A percentile compares a stretch with the other conserved stretches of the same genome.
Conservation (phyloP, 1,140 invertebrate species). For the Papilio aristodemus region DNA sequence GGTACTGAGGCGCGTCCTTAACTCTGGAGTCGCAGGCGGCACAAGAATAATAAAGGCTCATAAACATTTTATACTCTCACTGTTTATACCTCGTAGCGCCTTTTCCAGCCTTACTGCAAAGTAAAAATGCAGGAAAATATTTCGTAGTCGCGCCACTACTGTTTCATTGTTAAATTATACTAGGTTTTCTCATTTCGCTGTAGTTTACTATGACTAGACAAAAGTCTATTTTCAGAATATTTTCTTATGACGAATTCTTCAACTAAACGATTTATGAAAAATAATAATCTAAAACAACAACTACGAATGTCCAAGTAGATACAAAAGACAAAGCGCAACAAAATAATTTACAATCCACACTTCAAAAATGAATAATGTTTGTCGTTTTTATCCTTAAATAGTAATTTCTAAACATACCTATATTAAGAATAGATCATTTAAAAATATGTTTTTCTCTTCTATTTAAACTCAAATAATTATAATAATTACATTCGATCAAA, state of each 20-base stretch:
- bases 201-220: no score
- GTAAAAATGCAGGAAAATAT: constrained; percentile 37
- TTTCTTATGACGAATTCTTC: no score
- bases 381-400: no score
- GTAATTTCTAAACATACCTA: background rate
- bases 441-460: background rate
- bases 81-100: constrained; percentile 41
- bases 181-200: background rate
- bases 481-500: constrained; percentile 6
- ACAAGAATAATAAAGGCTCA: constrained; percentile 45
- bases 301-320: no score
- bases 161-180: background rate
- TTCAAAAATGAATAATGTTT: no score
- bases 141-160: background rate
- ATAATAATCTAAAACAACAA: no score
- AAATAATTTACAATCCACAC: no score
- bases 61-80: constrained; percentile 51
- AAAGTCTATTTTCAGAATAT: no score
- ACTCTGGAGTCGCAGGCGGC: constrained; percentile 14
- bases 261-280: no score
- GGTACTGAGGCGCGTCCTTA: background rate
- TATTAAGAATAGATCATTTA: background rate
- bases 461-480: constrained; percentile 6
- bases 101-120: constrained; percentile 39
- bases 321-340: no score